Conservation (phyloP, 30 jellyfish, hydroid and myxozoan genomes). For the Aurelia sp. region DNA sequence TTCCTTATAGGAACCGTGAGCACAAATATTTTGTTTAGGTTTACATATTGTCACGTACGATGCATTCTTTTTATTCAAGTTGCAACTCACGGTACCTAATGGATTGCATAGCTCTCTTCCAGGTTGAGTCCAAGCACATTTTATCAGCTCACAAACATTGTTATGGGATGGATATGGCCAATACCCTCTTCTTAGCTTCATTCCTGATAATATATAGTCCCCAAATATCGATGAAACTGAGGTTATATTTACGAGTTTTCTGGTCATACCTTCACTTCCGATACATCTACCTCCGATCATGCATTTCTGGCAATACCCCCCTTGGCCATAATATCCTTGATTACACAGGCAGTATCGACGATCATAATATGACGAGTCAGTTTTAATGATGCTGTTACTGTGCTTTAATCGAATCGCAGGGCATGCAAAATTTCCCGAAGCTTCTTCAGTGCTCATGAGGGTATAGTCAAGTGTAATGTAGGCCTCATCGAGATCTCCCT, state of each 20-base stretch:
- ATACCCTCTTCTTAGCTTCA: constrained; percentile 46
- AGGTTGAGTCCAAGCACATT: constrained; percentile 63
- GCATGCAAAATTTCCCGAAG: constrained; percentile 29
- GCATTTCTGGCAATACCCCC: constrained; percentile 65
- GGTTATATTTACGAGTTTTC: not conserved
- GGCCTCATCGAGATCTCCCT: constrained; percentile 17
- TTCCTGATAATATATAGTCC: not conserved
- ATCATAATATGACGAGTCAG: constrained; percentile 55
- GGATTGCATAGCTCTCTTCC: constrained; percentile 50
- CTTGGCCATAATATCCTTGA: constrained; percentile 55
- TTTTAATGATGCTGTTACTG: constrained; percentile 16
- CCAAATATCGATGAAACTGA: no score
- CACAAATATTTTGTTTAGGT: constrained; percentile 12
- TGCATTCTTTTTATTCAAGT: not conserved
- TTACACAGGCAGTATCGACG: constrained; percentile 55
- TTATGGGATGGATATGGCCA: constrained; percentile 51
- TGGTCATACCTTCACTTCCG: not conserved
- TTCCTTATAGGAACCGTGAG: constrained; percentile 37
- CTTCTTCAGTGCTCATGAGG: constrained; percentile 3
- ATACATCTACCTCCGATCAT: constrained; percentile 54
- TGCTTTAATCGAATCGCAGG: constrained; percentile 52
- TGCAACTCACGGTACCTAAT: constrained; percentile 8
- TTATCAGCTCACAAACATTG: constrained; percentile 4
- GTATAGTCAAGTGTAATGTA: constrained; percentile 39
- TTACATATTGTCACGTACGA: constrained; percentile 8